A percentile compares a stretch with the other conserved stretches of the same genome.
phyloP scores from a whole-genome alignment of 1,140 invertebrate genomes.

The Temnothorax curvispinosus region DNA sequence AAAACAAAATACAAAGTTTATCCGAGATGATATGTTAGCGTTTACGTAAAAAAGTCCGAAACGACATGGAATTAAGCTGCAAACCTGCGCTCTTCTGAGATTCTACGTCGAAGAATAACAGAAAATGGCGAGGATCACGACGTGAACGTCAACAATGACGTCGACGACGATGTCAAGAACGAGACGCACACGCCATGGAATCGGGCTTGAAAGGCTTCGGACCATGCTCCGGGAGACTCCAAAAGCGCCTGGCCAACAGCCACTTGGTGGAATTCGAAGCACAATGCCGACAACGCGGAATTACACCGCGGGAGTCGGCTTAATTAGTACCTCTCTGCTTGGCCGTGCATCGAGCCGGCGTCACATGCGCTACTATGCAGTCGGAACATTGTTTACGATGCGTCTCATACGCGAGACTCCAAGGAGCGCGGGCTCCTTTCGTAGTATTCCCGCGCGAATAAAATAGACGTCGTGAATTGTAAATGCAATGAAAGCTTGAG shows the following conservation, averaged over 20 bases:
- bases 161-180: conserved; percentile 46
- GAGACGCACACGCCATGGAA: conserved; percentile 76
- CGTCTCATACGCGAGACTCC: background rate
- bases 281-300: conserved; percentile 77
- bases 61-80: conserved; percentile 49
- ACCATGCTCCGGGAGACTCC: conserved; percentile 76
- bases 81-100: conserved; percentile 46
- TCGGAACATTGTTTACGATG: conserved; percentile 54
- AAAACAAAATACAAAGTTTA: conserved; percentile 18
- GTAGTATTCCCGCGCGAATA: background rate
- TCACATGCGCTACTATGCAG: conserved; percentile 64
- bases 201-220: conserved; percentile 78
- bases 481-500: background rate
- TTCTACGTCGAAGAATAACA: conserved; percentile 51
- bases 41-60: conserved; percentile 38
- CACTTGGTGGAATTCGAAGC: conserved; percentile 79
- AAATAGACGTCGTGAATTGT: background rate
- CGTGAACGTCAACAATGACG: conserved; percentile 17
- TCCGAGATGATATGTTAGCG: background rate
- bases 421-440: background rate
- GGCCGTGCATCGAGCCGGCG: conserved; percentile 57
- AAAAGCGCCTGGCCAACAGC: conserved; percentile 79
- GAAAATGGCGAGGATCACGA: conserved; percentile 58
- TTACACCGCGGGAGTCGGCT: conserved; percentile 73
- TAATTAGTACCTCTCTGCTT: conserved; percentile 72